Conservation (phyloP, 2,113 vertebrate genomes). For the Pandion haliaetus region DNA sequence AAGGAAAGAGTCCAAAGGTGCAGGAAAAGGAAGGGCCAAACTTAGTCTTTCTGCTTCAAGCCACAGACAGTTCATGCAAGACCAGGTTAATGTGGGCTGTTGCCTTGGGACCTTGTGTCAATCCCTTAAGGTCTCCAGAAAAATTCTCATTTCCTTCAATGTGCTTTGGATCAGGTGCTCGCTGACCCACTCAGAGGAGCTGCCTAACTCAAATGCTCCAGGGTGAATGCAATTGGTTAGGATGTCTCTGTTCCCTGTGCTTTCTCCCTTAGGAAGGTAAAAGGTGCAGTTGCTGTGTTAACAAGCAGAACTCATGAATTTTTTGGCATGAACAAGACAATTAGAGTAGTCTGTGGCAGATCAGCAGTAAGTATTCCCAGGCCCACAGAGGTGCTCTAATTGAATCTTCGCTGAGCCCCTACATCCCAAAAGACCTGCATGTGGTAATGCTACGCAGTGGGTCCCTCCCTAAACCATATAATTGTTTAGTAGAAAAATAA, state of each 20-base stretch:
- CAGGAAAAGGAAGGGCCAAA: background rate
- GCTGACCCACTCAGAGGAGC: background rate
- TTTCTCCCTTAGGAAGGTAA: background rate
- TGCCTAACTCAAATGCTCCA: background rate
- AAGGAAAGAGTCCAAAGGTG: background rate
- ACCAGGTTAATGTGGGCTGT: background rate
- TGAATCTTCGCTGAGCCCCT: background rate
- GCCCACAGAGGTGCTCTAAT: background rate
- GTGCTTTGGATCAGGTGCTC: background rate
- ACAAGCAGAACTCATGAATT: background rate
- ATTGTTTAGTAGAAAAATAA: constrained; percentile 1
- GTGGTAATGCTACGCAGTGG: background rate
- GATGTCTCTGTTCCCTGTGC: background rate
- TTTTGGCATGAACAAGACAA: background rate
- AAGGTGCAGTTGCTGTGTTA: background rate
- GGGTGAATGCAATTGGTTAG: background rate
- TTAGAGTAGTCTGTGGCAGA: background rate
- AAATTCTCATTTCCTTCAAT: background rate
- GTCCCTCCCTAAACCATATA: background rate
- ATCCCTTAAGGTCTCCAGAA: background rate
- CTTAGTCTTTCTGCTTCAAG: background rate
- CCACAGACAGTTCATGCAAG: background rate
- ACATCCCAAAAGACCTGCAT: background rate
- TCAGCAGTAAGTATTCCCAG: background rate
- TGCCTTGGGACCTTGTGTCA: background rate